Evolutionary conservation across 2,797 vertebrate genomes (phyloP), one percentile per base, ranked within the genome.

Genomic region (Molossus molossus): DNA sequence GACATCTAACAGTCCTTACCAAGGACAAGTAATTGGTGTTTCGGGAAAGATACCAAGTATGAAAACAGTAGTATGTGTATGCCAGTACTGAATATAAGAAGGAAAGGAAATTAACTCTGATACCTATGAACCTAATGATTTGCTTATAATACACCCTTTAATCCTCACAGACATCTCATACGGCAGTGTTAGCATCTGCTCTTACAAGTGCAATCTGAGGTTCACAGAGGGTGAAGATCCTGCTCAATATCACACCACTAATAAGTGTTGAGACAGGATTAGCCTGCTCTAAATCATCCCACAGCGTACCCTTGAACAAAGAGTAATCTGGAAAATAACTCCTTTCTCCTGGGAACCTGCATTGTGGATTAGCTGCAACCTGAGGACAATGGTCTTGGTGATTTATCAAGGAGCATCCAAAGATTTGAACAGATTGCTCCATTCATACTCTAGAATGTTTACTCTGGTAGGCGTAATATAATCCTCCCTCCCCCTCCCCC

Each of bases 41-140:
- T 82, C 75, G 85, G 50, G 69, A 76, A 83, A 95, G 33, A 89
- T 11, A 50, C 0, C 25, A 8, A 93, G 10, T 72, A 60, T 45
- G 70, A 57, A 83, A 79, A 84, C 57, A 69, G 20, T 55, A 37
- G 25, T 21, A 89, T 87, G 81, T 85, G 62, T 21, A 83, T 87
- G 27, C 7, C 14, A 81, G 50, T 27, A 87, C 8, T 1, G 25
- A 86, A 87, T 57, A 62, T 9, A 80, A 88, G 21, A 58, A 81
- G 15, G 27, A 94, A 87, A 65, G 5, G 80, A 87, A 87, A 83
- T 87, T 65, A 76, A 91, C 48, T 27, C 5, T 17, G 13, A 70
- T 53, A 55, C 20, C 45, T 57, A 20, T 17, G 50, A 58, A 76
- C 58, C 15, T 18, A 2, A 8, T 37, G 5, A 48, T 75, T 81